Evolutionary conservation across 2,797 vertebrate species (phyloP), one percentile per base, ranked within the genome.

Genomic region (Pangasius macronema): DNA sequence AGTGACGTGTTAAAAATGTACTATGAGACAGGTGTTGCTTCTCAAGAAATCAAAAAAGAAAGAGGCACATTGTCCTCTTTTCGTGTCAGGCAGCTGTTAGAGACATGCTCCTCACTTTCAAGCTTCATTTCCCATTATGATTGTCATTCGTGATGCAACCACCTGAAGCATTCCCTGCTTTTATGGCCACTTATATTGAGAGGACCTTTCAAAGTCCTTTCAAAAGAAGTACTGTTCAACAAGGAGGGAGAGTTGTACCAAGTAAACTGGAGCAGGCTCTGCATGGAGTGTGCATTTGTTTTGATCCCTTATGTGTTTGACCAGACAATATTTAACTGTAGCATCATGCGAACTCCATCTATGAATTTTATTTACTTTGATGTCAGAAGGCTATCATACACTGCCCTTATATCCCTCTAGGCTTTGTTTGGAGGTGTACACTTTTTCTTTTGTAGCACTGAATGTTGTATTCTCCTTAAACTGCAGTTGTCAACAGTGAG

Each of bases 1-100:
- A 83, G 88, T 68, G 75, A 90, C 53, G 79, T 92, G 89, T 90
- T 92, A 88, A 93, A 93, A 92, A 9, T 92, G 93, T 89, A 89
- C 89, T 86, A 84, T 89, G 90, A 89, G 88, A 90, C 86, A 82
- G 83, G 61, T 87, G 83, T 86, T 87, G 86, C 85, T 77, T 30
- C 83, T 89, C 76, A 88, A 39, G 76, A 90, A 91, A 90, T 90
- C 86, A 87, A 88, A 89, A 65, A 24, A 85, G 75, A 85, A 80
- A 85, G 85, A 88, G 87, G 53, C 24, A 67, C n/a, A 89, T 89
- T 86, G 88, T 87, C 87, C 72, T 2, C 75, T 89, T 88, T 75
- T 61, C 89, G 79, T 86, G 76, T 61, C 33, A 87, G 79, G 84
- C 90, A 42, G 77, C 87, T 82, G 86, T 87, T 89, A 88, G 76